Evolutionary conservation across 2,797 vertebrate genomes (phyloP).

Genomic region (Forpus xanthops): DNA sequence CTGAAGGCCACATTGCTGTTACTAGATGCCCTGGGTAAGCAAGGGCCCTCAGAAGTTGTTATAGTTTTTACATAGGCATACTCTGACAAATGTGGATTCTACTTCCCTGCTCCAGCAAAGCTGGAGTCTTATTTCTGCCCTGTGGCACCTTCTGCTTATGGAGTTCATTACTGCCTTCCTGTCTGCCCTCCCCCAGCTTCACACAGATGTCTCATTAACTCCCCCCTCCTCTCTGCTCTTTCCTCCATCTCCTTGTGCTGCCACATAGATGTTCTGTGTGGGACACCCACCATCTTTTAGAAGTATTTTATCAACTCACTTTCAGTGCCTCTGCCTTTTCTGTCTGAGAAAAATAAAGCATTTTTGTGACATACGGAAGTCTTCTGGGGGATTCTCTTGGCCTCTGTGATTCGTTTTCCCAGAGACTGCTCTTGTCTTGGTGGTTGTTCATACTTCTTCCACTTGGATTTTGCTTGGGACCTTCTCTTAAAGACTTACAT

Average conservation of each 20-base stretch:
- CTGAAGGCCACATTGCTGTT: background rate
- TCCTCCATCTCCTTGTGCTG: background rate
- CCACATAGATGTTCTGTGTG: background rate
- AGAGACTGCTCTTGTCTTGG: background rate
- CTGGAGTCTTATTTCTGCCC: background rate
- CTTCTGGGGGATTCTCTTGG: background rate
- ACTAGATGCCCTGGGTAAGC: background rate
- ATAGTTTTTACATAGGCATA: background rate
- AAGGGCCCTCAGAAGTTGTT: background rate
- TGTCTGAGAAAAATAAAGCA: background rate
- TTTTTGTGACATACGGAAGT: background rate
- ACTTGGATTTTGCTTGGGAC: background rate
- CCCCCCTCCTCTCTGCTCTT: background rate
- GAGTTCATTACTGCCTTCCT: constrained; percentile 20
- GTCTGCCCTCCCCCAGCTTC: background rate
- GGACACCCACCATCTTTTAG: background rate
- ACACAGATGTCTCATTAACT: background rate
- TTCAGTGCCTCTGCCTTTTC: background rate
- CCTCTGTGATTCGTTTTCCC: background rate
- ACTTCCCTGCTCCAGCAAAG: background rate
- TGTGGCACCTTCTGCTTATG: background rate
- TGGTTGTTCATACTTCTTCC: background rate
- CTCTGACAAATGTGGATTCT: background rate
- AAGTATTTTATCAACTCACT: background rate
- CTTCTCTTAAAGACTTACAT: background rate